Base-by-base conservation (phyloP, 2,797 vertebrate genomes). In the Neopelma chrysocephalum region DNA sequence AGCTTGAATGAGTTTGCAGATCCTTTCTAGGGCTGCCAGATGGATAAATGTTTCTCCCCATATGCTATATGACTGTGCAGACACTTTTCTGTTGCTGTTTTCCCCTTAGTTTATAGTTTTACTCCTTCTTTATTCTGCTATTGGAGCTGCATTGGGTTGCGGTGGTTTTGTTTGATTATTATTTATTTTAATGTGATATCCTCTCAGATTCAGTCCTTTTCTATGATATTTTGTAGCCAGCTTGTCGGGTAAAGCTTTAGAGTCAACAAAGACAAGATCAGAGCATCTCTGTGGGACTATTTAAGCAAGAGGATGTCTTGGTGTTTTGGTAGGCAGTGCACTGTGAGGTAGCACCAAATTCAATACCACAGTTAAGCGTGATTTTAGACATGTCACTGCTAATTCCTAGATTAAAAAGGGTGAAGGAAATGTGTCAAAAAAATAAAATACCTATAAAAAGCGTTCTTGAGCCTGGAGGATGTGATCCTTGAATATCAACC, bases 351-450 rank as follows among this genome's bases (percentile, higher is more conserved):
- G 1, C 66, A 68, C 72, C 40, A 84, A 78, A 89, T 68, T 86
- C 53, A 83, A 11, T 86, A 69, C 82, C 87, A 91, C 71, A 88
- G 71, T 84, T 93, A 84, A 91, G 68, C 77, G 77, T 69, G 62
- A 93, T 85, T 94, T 92, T 93, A 94, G 93, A 87, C 15, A 31
- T 51, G 61, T 90, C 70, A 76, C 31, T 85, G 87, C 79, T 94
- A 93, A 96, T 91, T 85, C 87, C 85, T 91, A 87, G 76, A 80
- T 91, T 94, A 93, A 87, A 58, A 91, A 82, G 57, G 86, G 71
- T 61, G 61, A 93, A 93, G 66, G n/a, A 89, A 96, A 90, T 78
- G 61, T 96, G 82, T 92, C 83, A 90, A 89, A 94, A 93, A 66
- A 94, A 91, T 85, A 87, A 94, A 95, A 73, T 73, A 65, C 34